Conservation (phyloP, 2,797 vertebrate species). For the Protosalanx chinensis region DNA sequence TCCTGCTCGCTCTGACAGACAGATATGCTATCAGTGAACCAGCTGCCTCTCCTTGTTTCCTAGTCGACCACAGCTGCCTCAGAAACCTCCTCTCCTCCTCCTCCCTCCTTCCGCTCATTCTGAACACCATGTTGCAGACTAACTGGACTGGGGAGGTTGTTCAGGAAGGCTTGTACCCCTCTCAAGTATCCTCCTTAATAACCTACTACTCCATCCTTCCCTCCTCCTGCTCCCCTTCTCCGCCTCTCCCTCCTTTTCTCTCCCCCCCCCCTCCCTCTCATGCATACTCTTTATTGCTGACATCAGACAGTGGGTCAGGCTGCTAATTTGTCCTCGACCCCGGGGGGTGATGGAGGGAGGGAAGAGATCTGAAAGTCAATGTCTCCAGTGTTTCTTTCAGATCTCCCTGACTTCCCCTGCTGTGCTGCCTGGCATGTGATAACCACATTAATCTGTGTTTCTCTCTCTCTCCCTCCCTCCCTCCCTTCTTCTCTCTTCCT, state of each 20-base stretch:
- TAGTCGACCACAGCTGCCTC: no score
- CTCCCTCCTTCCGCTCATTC: background rate
- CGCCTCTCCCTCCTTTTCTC: background rate
- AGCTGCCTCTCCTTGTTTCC: no score
- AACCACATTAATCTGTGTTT: slow-evolving; percentile 80
- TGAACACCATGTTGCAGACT: no score
- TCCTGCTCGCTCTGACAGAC: background rate
- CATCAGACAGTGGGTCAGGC: no score
- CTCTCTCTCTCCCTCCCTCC: slow-evolving; percentile 45
- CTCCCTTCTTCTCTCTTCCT: slow-evolving; percentile 67
- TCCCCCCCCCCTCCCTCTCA: background rate
- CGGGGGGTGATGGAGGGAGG: no score
- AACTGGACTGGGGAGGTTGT: background rate
- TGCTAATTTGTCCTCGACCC: no score
- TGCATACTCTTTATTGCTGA: background rate
- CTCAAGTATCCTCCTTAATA: no score
- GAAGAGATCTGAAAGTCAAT: slow-evolving; percentile 13
- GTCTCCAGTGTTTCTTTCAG: slow-evolving; percentile 65
- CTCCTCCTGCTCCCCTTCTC: background rate
- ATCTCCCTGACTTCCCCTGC: slow-evolving; percentile 60
- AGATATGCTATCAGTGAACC: background rate
- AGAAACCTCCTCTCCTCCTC: background rate
- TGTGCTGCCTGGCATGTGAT: slow-evolving; percentile 84
- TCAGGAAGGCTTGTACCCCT: no score
- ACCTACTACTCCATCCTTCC: background rate